A percentile compares a stretch with the other conserved stretches of the same genome.
Conservation (phyloP, 2,113 vertebrate genomes). For the Cyanoderma ruficeps region DNA sequence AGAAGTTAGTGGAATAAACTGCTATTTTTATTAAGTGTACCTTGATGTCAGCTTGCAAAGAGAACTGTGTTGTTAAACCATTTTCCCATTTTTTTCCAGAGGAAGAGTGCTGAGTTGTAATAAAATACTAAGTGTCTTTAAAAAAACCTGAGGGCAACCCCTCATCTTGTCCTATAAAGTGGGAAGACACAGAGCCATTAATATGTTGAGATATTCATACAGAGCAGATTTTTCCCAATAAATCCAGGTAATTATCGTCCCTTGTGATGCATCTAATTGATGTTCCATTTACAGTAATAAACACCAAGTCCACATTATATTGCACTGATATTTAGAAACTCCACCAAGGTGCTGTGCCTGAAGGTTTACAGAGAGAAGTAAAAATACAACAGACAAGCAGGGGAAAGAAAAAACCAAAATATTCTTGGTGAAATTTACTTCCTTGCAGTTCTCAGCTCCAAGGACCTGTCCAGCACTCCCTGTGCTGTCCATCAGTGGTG, state of each 20-base stretch:
- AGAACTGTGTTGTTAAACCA: background rate
- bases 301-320: background rate
- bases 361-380: background rate
- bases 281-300: background rate
- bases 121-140: background rate
- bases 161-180: background rate
- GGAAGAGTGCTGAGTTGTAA: background rate
- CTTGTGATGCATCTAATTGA: background rate
- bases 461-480: background rate
- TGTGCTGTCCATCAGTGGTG: background rate
- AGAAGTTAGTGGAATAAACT: background rate
- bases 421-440: background rate
- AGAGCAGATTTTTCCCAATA: background rate
- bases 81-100: background rate
- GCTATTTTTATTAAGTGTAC: background rate
- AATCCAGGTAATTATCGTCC: background rate
- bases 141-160: background rate
- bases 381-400: background rate
- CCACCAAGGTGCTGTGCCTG: background rate
- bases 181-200: background rate
- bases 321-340: background rate
- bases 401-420: background rate
- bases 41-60: background rate
- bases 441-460: background rate
- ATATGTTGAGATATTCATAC: background rate